Evolutionary conservation across 1,140 invertebrate genomes (phyloP).

Genomic region (Branchinecta lindahli): DNA sequence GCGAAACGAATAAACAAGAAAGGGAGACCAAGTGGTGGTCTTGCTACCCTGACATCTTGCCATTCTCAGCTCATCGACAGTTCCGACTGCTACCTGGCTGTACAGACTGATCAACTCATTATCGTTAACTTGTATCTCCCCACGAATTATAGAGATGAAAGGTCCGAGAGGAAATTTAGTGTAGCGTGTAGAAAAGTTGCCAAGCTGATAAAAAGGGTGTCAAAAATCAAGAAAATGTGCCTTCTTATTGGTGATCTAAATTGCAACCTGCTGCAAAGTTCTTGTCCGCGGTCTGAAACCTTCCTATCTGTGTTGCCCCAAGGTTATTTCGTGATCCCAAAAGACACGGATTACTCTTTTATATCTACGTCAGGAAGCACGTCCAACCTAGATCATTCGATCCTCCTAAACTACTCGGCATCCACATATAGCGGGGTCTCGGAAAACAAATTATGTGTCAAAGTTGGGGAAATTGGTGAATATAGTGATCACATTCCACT

Average conservation of each 20-base stretch:
- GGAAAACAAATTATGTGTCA: too few relatives aligned
- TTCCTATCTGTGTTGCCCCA: not conserved
- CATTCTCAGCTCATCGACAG: not conserved
- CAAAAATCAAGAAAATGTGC: not conserved
- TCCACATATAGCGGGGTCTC: too few relatives aligned
- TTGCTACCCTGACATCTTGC: not conserved
- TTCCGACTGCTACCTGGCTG: not conserved
- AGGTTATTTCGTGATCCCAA: not conserved
- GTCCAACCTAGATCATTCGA: not conserved
- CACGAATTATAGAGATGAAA: conserved; percentile 5
- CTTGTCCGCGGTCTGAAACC: not conserved
- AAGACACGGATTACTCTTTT: not conserved
- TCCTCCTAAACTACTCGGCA: not conserved
- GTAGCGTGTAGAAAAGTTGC: not conserved
- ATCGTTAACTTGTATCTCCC: not conserved
- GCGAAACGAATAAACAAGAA: not conserved
- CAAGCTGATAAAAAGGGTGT: not conserved
- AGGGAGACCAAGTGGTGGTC: conserved; percentile 3
- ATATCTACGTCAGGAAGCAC: not conserved
- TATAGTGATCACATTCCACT: conserved; percentile 5
- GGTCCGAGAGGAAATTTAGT: not conserved
- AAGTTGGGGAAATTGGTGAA: not conserved
- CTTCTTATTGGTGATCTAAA: not conserved
- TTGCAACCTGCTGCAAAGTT: not conserved
- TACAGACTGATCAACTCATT: not conserved